A percentile compares a stretch with the other conserved stretches of the same genome.
phyloP scores from a whole-genome alignment of 2,888 invertebrate species.

The Eupelmus urozonus region DNA sequence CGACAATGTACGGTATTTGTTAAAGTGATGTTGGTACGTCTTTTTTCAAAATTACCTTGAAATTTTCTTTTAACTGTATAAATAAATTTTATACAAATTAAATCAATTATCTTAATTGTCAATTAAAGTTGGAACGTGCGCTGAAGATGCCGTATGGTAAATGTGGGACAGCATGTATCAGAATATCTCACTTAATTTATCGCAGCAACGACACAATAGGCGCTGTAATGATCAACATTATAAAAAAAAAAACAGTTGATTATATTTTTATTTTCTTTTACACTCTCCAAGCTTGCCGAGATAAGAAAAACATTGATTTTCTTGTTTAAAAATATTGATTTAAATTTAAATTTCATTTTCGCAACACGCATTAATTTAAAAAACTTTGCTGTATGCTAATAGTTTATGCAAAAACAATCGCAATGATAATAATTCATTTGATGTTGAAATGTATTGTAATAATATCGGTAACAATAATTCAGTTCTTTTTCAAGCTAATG shows the following conservation, averaged over 20 bases:
- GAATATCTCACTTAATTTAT: slow-evolving; percentile 41
- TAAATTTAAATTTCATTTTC: not conserved
- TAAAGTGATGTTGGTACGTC: too few relatives aligned
- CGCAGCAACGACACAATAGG: slow-evolving; percentile 5
- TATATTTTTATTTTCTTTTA: too few relatives aligned
- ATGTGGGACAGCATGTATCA: slow-evolving; percentile 23
- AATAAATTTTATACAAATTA: slow-evolving; percentile 1
- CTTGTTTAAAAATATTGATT: not conserved
- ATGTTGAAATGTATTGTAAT: too few relatives aligned
- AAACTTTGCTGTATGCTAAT: not conserved
- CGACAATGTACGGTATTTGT: too few relatives aligned
- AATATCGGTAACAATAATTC: too few relatives aligned
- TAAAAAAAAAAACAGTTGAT: too few relatives aligned
- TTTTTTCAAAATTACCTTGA: too few relatives aligned
- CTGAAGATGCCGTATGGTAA: slow-evolving; percentile 14
- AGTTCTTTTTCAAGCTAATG: too few relatives aligned
- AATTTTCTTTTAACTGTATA: too few relatives aligned
- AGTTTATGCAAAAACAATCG: too few relatives aligned
- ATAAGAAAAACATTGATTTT: not conserved
- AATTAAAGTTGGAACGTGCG: slow-evolving; percentile 23
- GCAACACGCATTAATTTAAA: not conserved
- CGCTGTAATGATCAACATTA: not conserved
- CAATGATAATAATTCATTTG: too few relatives aligned
- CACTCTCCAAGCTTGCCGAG: too few relatives aligned
- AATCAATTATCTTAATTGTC: slow-evolving; percentile 30